Percentiles rank a stretch among this genome's conserved stretches.
Conservation (phyloP, 2,888 invertebrate species). For the Tetranychus piercei region DNA sequence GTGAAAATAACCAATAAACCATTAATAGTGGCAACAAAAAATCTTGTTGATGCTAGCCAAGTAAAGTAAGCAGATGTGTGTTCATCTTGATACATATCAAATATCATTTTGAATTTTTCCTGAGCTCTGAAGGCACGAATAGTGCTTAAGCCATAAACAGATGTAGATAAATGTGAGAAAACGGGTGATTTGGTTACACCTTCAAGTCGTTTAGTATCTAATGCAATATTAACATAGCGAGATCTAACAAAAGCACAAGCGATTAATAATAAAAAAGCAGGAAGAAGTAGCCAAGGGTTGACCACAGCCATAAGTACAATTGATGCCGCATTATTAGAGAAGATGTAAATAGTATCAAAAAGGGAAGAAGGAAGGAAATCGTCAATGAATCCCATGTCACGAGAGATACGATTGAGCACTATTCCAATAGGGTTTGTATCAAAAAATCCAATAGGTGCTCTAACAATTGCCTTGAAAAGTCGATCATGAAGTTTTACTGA, state of each 20-base stretch:
- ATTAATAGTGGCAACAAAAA: conserved; percentile 83
- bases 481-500: conserved; percentile 26
- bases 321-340: conserved; percentile 39
- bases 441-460: conserved; percentile 32
- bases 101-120: conserved; percentile 43
- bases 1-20: conserved; percentile 68
- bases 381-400: conserved; percentile 35
- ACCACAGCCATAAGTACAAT: conserved; percentile 37
- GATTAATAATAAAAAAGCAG: conserved; percentile 48
- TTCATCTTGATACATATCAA: conserved; percentile 40
- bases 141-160: conserved; percentile 26
- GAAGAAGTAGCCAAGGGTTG: conserved; percentile 37
- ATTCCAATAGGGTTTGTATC: conserved; percentile 37
- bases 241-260: conserved; percentile 55
- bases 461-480: conserved; percentile 32
- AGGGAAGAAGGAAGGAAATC: conserved; percentile 33
- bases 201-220: conserved; percentile 48
- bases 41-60: conserved; percentile 47
- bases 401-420: conserved; percentile 34
- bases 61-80: conserved; percentile 80
- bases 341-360: conserved; percentile 34
- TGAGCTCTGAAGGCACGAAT: conserved; percentile 48
- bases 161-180: conserved; percentile 27
- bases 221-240: conserved; percentile 57
- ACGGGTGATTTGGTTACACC: conserved; percentile 33